These are phyloP conservation scores for Taenioides sp. DNA, from an alignment of 2,797 vertebrate species.

Conservation along the genomic window DNA sequence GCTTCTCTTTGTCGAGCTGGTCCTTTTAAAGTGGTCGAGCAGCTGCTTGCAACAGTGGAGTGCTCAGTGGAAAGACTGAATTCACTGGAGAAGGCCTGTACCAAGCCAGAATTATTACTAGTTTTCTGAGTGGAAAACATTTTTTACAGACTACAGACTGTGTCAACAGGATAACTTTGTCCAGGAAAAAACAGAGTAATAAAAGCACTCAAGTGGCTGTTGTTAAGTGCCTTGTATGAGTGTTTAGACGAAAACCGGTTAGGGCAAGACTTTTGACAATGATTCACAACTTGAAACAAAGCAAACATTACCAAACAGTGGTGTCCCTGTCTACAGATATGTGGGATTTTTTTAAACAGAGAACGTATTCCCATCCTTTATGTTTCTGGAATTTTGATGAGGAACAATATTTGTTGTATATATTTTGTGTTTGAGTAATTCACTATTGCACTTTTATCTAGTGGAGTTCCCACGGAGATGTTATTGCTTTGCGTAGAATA, in stretches of 20 bases:
- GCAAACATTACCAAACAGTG: neutral
- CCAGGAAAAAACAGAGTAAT: neutral
- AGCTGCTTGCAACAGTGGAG: slow-evolving; percentile 55
- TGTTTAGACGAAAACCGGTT: neutral
- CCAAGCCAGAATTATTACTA: slow-evolving; percentile 22
- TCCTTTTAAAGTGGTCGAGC: slow-evolving; percentile 62
- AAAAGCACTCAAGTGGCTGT: neutral
- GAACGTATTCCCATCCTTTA: neutral
- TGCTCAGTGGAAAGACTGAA: slow-evolving; percentile 70
- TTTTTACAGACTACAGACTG: slow-evolving; percentile 14
- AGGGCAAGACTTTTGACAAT: slow-evolving; percentile 5
- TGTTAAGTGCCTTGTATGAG: neutral
- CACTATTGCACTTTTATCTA: too few species aligned
- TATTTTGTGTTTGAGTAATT: neutral
- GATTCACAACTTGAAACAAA: slow-evolving; percentile 12
- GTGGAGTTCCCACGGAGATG: too few species aligned
- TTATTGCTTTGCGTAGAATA: too few species aligned
- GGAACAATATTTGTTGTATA: neutral
- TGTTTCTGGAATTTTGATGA: neutral
- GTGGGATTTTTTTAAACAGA: neutral
- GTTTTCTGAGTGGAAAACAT: slow-evolving; percentile 35
- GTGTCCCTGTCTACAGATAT: neutral
- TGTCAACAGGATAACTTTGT: slow-evolving; percentile 12
- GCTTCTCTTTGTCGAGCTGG: slow-evolving; percentile 46
- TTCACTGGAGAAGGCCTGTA: slow-evolving; percentile 51